Base-by-base conservation (phyloP, 35 echinoderm and acorn worm species). In the Chiridota heheva region DNA sequence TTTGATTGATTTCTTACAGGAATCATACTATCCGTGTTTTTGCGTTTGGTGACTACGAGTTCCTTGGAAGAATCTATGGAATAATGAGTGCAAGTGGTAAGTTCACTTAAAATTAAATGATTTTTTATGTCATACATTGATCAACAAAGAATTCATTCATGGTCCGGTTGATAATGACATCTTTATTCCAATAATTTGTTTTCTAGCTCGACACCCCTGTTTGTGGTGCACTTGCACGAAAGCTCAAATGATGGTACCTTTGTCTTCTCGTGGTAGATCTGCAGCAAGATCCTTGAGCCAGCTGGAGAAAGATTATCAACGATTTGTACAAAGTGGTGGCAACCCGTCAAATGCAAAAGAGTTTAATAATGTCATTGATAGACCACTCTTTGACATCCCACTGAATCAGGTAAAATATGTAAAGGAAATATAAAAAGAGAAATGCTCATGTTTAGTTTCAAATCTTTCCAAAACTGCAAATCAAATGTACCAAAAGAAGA, bases 1-100 rank as follows among this genome's bases (percentile, higher is more conserved):
- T n/a, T n/a, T n/a, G n/a, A n/a, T n/a, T n/a, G n/a, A n/a, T n/a
- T n/a, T n/a, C n/a, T n/a, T n/a, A 70, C 68, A 71, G 68, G 15
- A 71, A 71, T 28, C 42, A 71, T 5, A 71, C n/a, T 24, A 2
- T 71, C 29, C 41, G 68, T 5, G 15, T 71, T 26, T 71, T 71
- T 42, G 38, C 46, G 10, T 71, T 71, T 81, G 86, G 86, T 10
- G 86, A 81, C 51, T 81, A 88, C 32, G 86, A 88, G 64, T 81
- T 70, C 37, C 77, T 88, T n/a, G 12, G 64, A 38, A 81, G 62
- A 60, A 80, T 88, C 57, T 81, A 88, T 71, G 77, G 77, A 22
- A 43, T 88, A 61, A 80, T 35, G 13, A 67, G 86, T 68, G 66
- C 76, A 55, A 72, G 24, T 58, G 86, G 86, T 53, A 82, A 81